Evolutionary conservation across 1,140 invertebrate genomes (phyloP).

Genomic region (Heliconius eleuchia): DNA sequence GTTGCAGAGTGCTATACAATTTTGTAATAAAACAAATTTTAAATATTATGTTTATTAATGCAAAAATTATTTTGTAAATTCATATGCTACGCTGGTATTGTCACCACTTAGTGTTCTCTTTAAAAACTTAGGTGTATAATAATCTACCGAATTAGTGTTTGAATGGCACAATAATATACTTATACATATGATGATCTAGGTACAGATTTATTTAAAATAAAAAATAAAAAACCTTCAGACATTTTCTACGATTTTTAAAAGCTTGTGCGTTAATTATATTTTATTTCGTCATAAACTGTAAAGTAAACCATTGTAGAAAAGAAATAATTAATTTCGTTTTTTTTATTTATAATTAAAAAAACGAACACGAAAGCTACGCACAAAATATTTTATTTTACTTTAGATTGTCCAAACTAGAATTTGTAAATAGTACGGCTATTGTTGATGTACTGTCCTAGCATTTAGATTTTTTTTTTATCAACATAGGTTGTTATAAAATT

Average conservation of each 20-base stretch:
- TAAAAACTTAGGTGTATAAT: conserved; percentile 59
- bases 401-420: conserved; percentile 8
- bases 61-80: conserved; percentile 5
- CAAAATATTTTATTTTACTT: conserved; percentile 11
- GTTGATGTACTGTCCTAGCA: conserved; percentile 22
- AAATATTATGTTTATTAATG: background rate
- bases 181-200: conserved; percentile 24
- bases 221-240: background rate
- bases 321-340: background rate
- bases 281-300: background rate
- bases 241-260: background rate
- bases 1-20: background rate
- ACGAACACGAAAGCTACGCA: conserved; percentile 22
- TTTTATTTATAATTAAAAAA: background rate
- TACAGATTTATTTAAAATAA: background rate
- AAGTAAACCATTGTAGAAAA: background rate
- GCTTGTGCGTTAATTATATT: background rate
- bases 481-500: conserved; percentile 36
- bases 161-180: conserved; percentile 60
- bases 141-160: conserved; percentile 76
- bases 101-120: conserved; percentile 73
- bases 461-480: conserved; percentile 25
- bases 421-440: conserved; percentile 22
- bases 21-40: background rate
- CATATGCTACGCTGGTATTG: conserved; percentile 25